Conservation (phyloP, 2,797 vertebrate genomes). For the Hydrolagus colliei region DNA sequence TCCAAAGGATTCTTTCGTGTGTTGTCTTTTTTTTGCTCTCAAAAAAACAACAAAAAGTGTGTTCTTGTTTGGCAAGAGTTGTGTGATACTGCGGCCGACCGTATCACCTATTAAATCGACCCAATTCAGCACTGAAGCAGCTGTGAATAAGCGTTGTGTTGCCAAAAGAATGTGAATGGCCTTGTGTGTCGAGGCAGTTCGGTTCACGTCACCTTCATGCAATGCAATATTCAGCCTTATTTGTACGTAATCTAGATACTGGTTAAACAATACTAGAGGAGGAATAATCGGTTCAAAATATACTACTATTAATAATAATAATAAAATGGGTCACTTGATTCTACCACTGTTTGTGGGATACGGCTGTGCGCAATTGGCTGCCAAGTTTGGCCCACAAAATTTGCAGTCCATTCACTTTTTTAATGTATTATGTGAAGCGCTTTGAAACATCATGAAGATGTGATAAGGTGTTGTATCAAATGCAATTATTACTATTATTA, state of each 20-base stretch:
- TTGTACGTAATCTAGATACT: neutral
- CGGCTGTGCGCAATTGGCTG: too few relatives aligned
- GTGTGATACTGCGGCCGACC: neutral
- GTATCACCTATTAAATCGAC: slow-evolving; percentile 7
- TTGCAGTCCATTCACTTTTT: too few relatives aligned
- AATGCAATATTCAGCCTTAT: neutral
- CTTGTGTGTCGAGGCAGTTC: slow-evolving; percentile 1
- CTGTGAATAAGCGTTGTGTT: slow-evolving; percentile 24
- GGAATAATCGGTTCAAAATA: too few relatives aligned
- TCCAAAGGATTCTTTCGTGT: slow-evolving; percentile 18
- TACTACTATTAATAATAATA: too few relatives aligned
- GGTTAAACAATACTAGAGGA: too few relatives aligned
- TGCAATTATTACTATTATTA: neutral
- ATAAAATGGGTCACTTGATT: too few relatives aligned
- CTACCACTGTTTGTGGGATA: too few relatives aligned
- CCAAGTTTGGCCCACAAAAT: too few relatives aligned
- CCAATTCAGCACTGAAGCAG: slow-evolving; percentile 19
- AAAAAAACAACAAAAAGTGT: neutral
- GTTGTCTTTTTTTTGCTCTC: neutral
- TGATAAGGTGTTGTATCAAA: too few relatives aligned
- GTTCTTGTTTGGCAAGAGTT: neutral
- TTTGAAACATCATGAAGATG: too few relatives aligned
- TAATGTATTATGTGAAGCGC: too few relatives aligned
- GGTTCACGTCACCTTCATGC: neutral
- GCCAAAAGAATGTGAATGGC: slow-evolving; percentile 26